phyloP scores from a whole-genome alignment of 2,888 invertebrate genomes.

The Tiphia femorata region DNA sequence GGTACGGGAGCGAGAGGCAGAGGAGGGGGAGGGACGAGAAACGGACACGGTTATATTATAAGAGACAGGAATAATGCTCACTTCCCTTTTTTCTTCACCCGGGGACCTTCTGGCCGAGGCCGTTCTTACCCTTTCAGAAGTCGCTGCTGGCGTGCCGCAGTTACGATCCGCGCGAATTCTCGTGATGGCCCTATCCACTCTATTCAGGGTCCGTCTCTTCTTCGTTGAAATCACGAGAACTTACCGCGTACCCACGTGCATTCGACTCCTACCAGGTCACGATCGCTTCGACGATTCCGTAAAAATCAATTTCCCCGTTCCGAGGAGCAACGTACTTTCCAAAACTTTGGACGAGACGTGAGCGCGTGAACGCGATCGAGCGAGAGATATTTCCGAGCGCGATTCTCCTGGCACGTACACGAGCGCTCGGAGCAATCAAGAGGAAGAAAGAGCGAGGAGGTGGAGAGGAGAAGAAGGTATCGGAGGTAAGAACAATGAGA shows the following conservation, averaged over 20 bases:
- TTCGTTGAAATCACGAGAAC: no score
- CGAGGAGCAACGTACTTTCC: no score
- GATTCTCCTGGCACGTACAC: not conserved
- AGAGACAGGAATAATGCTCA: conserved; percentile 62
- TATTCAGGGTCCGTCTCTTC: no score
- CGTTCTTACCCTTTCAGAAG: conserved; percentile 21
- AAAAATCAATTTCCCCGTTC: no score
- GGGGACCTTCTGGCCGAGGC: conserved; percentile 42
- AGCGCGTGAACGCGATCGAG: no score
- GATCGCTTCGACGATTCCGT: no score
- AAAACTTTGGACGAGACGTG: no score
- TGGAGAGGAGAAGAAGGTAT: not conserved
- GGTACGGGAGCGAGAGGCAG: no score
- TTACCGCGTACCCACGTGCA: no score
- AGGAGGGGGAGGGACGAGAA: conserved; percentile 56
- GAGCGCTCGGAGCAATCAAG: conserved; percentile 1
- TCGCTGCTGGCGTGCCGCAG: not conserved
- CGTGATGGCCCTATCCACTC: no score
- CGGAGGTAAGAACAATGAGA: no score
- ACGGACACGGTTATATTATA: conserved; percentile 66
- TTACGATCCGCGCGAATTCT: conserved; percentile 3
- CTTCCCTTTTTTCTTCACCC: conserved; percentile 55
- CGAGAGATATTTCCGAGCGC: not conserved
- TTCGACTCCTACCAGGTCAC: no score
- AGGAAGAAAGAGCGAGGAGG: not conserved